Base-by-base conservation (phyloP, 2,113 vertebrate genomes). In the Anoura caudifer region DNA sequence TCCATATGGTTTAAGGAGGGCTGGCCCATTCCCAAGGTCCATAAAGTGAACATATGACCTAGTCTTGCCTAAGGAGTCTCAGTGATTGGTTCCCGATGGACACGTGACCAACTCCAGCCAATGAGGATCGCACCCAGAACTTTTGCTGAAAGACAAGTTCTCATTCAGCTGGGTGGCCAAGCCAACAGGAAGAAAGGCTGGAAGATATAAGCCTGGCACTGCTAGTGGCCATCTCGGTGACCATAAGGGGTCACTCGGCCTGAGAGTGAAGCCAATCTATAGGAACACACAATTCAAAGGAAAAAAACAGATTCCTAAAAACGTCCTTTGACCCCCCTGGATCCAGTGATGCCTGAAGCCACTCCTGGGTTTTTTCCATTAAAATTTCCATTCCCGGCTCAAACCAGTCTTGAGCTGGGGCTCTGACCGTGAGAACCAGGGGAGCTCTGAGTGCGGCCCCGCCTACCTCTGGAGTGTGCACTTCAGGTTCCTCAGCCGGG, bases 401-500 rank as follows among this genome's bases (percentile, higher is more conserved):
- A 22, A 61, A 26, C 50, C 43, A 41, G 61, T 50, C 47, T 50
- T 31, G 45, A 95, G 65, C 9, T 91, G 72, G n/a, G 38, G 43
- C 63, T 87, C 36, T 67, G 36, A 38, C 67, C 45, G 43, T 73
- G 14, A 28, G 36, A 67, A 41, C 7, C 4, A 24, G 38, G 11
- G 79, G 11, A 11, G 31, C 17, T 36, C 2, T 0, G 22, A 22
- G 16, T 0, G 14, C 45, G 24, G 63, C 63, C 28, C 17, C 3
- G 0, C 96, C 79, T 98, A 99, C 99, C 98, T 98, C 92, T 97
- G 98, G 50, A 99, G 98, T 6, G 97, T 98, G 94, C 86, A 72
- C 59, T 98, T 98, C n/a, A 99, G 91, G 36, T 99, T 99, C 94
- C 97, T 99, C 1, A 99, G 98, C 0, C 98, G 98, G 96, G 98